phyloP scores from a whole-genome alignment of 2,797 vertebrate species.

The Todus mexicanus region DNA sequence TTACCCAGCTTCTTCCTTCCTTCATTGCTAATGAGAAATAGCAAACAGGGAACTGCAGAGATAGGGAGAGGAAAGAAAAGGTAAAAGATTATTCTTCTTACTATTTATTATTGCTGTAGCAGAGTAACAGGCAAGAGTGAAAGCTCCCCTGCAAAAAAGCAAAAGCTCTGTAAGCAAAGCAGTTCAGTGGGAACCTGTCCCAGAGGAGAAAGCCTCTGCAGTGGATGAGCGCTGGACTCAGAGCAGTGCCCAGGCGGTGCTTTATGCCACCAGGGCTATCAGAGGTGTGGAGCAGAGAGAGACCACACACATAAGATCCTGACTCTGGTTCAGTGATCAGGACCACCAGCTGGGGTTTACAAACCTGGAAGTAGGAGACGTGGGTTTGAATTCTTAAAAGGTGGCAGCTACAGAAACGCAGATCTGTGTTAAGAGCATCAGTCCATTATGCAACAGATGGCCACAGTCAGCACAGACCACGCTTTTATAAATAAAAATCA shows the following conservation, averaged over 20 bases:
- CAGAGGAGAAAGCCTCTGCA: neutral
- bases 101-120: neutral
- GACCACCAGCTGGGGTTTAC: neutral
- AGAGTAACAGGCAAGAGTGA: neutral
- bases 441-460: neutral
- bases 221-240: neutral
- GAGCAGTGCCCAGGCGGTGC: neutral
- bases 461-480: neutral
- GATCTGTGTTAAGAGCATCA: neutral
- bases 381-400: neutral
- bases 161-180: neutral
- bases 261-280: neutral
- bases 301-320: neutral
- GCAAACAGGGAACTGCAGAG: conserved; percentile 21
- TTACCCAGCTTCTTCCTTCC: conserved; percentile 48
- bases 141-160: neutral
- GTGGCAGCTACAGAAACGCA: neutral
- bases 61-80: neutral
- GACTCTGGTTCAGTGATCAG: neutral
- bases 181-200: neutral
- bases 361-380: neutral
- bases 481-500: neutral
- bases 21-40: conserved; percentile 32
- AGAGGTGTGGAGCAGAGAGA: neutral
- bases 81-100: neutral